Evolutionary conservation across 2,888 invertebrate species (phyloP).

Genomic region (Teleiodes luculella): DNA sequence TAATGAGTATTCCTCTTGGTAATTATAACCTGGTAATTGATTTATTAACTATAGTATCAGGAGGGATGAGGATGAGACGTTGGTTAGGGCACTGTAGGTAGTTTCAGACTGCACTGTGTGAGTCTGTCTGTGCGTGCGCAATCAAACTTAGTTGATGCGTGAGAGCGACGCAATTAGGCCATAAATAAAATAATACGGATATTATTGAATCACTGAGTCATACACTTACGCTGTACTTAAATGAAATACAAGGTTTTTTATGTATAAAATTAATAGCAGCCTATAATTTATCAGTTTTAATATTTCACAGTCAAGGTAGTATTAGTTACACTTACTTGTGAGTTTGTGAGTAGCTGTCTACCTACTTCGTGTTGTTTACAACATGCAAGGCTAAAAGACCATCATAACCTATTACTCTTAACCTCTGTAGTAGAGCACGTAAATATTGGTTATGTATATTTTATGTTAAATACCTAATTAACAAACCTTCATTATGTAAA

Average conservation of each 20-base stretch:
- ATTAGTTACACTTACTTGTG: not conserved
- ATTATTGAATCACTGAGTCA: too few species aligned
- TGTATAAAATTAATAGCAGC: not conserved
- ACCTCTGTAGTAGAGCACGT: slow-evolving; percentile 14
- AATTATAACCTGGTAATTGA: too few species aligned
- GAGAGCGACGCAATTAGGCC: too few species aligned
- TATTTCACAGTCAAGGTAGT: slow-evolving; percentile 3
- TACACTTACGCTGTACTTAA: too few species aligned
- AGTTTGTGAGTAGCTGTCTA: not conserved
- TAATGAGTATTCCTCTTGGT: too few species aligned
- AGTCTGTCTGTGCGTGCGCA: too few species aligned
- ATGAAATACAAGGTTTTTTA: not conserved
- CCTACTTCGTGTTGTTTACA: slow-evolving; percentile 4
- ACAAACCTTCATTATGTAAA: slow-evolving; percentile 2
- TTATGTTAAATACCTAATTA: not conserved
- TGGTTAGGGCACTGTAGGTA: too few species aligned
- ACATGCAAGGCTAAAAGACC: slow-evolving; percentile 16
- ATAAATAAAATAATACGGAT: too few species aligned
- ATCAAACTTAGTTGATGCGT: too few species aligned
- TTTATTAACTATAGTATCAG: too few species aligned
- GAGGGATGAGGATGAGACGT: too few species aligned
- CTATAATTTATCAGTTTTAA: not conserved
- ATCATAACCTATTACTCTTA: slow-evolving; percentile 12
- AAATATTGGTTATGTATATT: slow-evolving; percentile 9
- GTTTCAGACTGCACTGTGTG: too few species aligned